These are phyloP conservation scores for Drosophila melanogaster DNA, from an alignment of 1,140 invertebrate genomes.

Conservation along the genomic window DNA sequence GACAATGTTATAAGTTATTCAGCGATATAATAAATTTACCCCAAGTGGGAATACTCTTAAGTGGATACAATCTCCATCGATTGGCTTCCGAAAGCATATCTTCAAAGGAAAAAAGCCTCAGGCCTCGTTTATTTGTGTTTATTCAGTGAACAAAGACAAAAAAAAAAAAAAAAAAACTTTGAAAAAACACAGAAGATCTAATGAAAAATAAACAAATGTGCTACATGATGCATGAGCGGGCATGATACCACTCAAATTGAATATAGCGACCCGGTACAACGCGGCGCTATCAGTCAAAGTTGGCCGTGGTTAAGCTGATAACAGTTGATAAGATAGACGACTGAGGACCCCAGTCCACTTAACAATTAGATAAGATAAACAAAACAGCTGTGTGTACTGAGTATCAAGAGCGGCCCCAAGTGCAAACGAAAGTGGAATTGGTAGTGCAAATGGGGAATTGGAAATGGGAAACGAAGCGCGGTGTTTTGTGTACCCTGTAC, in stretches of 20 bases:
- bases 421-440: slow-evolving; percentile 54
- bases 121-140: slow-evolving; percentile 17
- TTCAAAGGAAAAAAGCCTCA: slow-evolving; percentile 14
- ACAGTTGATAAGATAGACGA: slow-evolving; percentile 44
- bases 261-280: slow-evolving; percentile 35
- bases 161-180: slow-evolving; percentile 22
- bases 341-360: slow-evolving; percentile 21
- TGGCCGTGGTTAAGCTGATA: slow-evolving; percentile 27
- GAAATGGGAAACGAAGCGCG: slow-evolving; percentile 16
- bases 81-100: slow-evolving; percentile 17
- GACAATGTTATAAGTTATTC: not conserved
- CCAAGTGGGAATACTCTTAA: slow-evolving; percentile 10
- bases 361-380: slow-evolving; percentile 52
- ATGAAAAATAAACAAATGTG: slow-evolving; percentile 44
- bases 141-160: too few relatives aligned
- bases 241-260: slow-evolving; percentile 5
- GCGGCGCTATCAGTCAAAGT: slow-evolving; percentile 55
- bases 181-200: slow-evolving; percentile 30
- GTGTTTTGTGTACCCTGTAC: slow-evolving; percentile 26
- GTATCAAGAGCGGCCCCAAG: slow-evolving; percentile 23
- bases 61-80: slow-evolving; percentile 18
- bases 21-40: slow-evolving; percentile 2
- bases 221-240: not conserved
- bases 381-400: slow-evolving; percentile 54
- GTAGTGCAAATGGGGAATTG: slow-evolving; percentile 16